phyloP scores from a whole-genome alignment of 2,113 vertebrate species.

The Otus sunia region DNA sequence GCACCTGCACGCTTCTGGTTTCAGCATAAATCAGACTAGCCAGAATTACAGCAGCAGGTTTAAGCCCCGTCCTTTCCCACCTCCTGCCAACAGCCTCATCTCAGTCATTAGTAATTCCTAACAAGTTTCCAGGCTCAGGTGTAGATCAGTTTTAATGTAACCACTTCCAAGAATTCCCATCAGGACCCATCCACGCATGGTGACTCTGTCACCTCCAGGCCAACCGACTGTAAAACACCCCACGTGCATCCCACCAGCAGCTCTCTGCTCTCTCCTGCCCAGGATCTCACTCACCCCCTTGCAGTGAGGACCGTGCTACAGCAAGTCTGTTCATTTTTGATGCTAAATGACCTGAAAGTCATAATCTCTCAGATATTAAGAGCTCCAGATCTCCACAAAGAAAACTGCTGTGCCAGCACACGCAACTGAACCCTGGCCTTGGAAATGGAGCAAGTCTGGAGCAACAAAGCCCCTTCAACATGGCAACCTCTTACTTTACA shows the following conservation, averaged over 20 bases:
- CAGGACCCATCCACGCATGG: rapidly evolving
- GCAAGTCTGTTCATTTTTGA: rapidly evolving
- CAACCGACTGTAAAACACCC: rapidly evolving
- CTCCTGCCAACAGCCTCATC: not conserved
- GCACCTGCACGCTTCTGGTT: not conserved
- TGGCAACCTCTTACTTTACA: not conserved
- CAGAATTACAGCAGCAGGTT: not conserved
- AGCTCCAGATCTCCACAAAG: not conserved
- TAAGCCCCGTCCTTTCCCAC: not conserved
- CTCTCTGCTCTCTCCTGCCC: not conserved
- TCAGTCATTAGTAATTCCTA: not conserved
- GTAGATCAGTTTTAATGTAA: not conserved
- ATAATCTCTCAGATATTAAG: not conserved
- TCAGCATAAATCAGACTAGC: not conserved
- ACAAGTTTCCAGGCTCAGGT: not conserved
- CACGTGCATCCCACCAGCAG: rapidly evolving
- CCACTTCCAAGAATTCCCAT: not conserved
- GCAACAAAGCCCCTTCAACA: not conserved
- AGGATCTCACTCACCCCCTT: not conserved
- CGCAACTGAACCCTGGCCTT: not conserved
- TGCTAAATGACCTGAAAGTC: not conserved
- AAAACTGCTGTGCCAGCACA: not conserved
- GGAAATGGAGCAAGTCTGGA: not conserved
- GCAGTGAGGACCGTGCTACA: not conserved
- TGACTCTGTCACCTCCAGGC: not conserved